Evolutionary conservation across 2,797 vertebrate genomes (phyloP).

Genomic region (Pteronotus mesoamericanus): DNA sequence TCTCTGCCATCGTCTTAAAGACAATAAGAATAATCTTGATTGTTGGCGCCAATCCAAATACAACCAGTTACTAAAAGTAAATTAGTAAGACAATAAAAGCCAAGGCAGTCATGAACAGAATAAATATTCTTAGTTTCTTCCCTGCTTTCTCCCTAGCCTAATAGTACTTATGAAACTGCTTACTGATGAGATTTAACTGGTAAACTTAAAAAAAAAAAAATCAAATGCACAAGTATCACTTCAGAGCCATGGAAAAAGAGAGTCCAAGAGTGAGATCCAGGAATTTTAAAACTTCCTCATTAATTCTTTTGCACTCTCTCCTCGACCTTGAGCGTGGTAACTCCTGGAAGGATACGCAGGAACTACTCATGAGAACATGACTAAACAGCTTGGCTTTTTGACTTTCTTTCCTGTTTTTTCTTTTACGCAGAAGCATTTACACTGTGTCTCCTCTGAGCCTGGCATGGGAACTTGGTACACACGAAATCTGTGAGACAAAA

Average conservation of each 20-base stretch:
- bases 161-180: neutral
- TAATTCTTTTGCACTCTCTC: neutral
- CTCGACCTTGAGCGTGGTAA: neutral
- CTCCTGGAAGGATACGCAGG: neutral
- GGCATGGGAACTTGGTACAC: neutral
- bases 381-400: neutral
- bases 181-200: neutral
- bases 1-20: neutral
- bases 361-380: neutral
- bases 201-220: neutral
- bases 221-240: neutral
- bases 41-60: neutral
- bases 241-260: neutral
- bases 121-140: neutral
- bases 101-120: neutral
- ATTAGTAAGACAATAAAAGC: neutral
- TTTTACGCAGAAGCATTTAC: neutral
- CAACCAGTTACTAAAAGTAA: neutral
- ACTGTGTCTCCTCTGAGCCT: neutral
- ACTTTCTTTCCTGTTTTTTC: neutral
- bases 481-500: neutral
- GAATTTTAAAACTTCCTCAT: neutral
- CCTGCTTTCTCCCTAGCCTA: neutral
- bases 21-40: neutral
- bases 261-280: neutral